phyloP scores from a whole-genome alignment of 2,888 invertebrate genomes.

The Pandemis cinnamomeana region DNA sequence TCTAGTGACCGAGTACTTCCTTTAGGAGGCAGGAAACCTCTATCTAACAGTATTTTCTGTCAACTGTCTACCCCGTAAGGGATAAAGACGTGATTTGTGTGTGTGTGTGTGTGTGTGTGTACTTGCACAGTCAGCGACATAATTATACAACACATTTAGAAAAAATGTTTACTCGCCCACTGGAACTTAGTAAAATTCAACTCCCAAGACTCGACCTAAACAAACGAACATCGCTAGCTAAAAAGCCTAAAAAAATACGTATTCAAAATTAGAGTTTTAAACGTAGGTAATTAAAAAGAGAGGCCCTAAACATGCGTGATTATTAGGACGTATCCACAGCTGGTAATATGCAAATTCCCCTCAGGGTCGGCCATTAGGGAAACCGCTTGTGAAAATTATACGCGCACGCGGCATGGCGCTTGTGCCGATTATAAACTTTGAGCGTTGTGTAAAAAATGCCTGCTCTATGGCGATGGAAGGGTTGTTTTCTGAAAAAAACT shows the following conservation, averaged over 20 bases:
- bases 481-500: too few relatives aligned
- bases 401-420: slow-evolving; percentile 16
- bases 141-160: too few relatives aligned
- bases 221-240: background rate
- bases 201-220: background rate
- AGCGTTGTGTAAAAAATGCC: slow-evolving; percentile 4
- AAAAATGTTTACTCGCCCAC: too few relatives aligned
- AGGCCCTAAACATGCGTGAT: background rate
- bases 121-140: too few relatives aligned
- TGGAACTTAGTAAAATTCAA: too few relatives aligned
- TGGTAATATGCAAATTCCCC: slow-evolving; percentile 23
- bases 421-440: slow-evolving; percentile 12
- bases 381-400: slow-evolving; percentile 33
- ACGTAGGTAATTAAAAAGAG: background rate
- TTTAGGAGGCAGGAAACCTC: too few relatives aligned
- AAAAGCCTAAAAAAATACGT: background rate
- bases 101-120: too few relatives aligned
- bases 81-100: too few relatives aligned
- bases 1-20: too few relatives aligned
- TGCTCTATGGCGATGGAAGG: too few relatives aligned
- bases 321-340: slow-evolving; percentile 2
- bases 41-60: too few relatives aligned
- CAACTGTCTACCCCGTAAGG: too few relatives aligned
- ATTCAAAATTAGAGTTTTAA: background rate
- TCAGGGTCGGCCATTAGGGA: slow-evolving; percentile 29